phyloP scores from a whole-genome alignment of 1,140 invertebrate genomes.

The Diprion similis region DNA sequence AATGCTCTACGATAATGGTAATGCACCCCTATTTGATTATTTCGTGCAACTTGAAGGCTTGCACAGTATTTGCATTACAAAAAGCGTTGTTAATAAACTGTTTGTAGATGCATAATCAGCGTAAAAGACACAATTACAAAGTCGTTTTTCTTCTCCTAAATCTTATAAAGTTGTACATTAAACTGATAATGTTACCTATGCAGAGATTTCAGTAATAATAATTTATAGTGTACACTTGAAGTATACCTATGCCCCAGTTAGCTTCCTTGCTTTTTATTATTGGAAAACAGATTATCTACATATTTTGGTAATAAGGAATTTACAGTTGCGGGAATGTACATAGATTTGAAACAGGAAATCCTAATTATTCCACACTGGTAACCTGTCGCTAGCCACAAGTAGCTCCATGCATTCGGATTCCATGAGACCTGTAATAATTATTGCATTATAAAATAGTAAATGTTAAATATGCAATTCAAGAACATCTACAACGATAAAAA shows the following conservation, averaged over 20 bases:
- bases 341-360: constrained; percentile 47
- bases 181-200: neutral
- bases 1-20: too few relatives aligned
- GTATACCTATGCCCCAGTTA: neutral
- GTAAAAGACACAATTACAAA: neutral
- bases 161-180: too few relatives aligned
- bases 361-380: constrained; percentile 61
- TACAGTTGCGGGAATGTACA: constrained; percentile 34
- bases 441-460: neutral
- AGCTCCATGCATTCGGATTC: constrained; percentile 60
- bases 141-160: neutral
- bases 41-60: too few relatives aligned
- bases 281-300: constrained; percentile 14
- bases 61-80: too few relatives aligned
- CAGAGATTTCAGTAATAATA: neutral
- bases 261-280: neutral
- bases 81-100: too few relatives aligned
- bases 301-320: constrained; percentile 36
- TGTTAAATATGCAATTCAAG: too few relatives aligned
- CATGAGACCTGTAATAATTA: constrained; percentile 48
- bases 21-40: too few relatives aligned
- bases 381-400: constrained; percentile 54
- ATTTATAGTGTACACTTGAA: neutral
- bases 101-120: too few relatives aligned
- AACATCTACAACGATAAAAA: too few relatives aligned